These are phyloP conservation scores for Anthonomus grandis DNA, from an alignment of 1,140 invertebrate genomes.

Conservation along the genomic window DNA sequence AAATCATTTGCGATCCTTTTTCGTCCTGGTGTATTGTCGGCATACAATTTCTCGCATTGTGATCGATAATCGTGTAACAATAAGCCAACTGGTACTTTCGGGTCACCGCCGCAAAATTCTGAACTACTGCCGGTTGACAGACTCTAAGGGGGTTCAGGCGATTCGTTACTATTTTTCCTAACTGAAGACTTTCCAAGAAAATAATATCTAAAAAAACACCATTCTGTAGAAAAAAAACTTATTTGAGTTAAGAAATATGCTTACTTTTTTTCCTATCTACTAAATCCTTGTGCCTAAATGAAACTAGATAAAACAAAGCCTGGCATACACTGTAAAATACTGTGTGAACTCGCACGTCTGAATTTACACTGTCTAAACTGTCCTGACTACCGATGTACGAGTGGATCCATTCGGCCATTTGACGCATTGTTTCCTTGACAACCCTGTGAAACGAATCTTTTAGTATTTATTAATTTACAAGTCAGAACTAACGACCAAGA, in stretches of 20 bases:
- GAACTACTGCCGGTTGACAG: conserved; percentile 72
- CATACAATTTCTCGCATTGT: conserved; percentile 69
- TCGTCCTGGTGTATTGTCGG: conserved; percentile 55
- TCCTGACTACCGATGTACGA: conserved; percentile 66
- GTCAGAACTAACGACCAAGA: too few species aligned
- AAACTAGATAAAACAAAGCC: conserved; percentile 84
- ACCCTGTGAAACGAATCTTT: conserved; percentile 51
- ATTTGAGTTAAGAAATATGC: conserved; percentile 35
- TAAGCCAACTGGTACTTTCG: conserved; percentile 88
- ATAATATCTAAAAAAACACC: conserved; percentile 63
- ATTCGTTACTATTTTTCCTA: conserved; percentile 78
- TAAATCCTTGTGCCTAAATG: conserved; percentile 82
- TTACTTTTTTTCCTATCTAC: conserved; percentile 71
- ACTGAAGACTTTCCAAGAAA: conserved; percentile 76
- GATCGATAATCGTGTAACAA: conserved; percentile 86
- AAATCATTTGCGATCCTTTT: conserved; percentile 43
- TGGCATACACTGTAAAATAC: conserved; percentile 90
- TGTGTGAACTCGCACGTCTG: conserved; percentile 64
- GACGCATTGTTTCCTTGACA: conserved; percentile 60
- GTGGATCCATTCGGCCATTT: conserved; percentile 72
- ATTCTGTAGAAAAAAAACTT: conserved; percentile 11
- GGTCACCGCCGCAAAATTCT: conserved; percentile 80
- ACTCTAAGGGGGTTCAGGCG: conserved; percentile 81
- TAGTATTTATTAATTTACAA: not conserved
- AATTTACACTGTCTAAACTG: conserved; percentile 50